These are phyloP conservation scores for Lineus longissimus DNA, from an alignment of 1,140 invertebrate genomes.

Conservation along the genomic window DNA sequence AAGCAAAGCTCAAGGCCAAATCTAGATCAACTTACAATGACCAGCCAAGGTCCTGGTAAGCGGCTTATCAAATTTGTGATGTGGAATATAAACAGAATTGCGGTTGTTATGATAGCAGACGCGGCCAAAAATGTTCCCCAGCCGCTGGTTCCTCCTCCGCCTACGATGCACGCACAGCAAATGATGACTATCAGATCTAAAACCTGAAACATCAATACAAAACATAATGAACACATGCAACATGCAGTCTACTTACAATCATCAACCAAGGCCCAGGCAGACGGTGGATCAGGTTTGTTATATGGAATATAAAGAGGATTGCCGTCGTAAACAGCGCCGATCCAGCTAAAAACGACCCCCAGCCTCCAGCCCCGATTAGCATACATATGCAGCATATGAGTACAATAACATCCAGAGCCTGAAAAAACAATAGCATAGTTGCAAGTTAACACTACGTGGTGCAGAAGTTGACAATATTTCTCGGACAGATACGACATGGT, in stretches of 20 bases:
- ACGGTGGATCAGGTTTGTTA: conserved; percentile 80
- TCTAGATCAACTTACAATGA: conserved; percentile 65
- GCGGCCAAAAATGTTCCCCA: conserved; percentile 82
- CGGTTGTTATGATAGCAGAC: conserved; percentile 78
- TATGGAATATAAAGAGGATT: conserved; percentile 73
- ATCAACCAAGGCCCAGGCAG: conserved; percentile 77
- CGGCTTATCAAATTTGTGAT: conserved; percentile 80
- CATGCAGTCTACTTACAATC: conserved; percentile 62
- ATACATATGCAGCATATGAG: conserved; percentile 65
- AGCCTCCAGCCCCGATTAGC: conserved; percentile 49
- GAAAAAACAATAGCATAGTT: conserved; percentile 44
- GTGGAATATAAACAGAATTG: conserved; percentile 75
- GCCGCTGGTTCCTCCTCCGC: conserved; percentile 25
- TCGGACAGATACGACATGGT: no score
- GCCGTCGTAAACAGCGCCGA: conserved; percentile 80
- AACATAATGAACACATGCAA: conserved; percentile 8
- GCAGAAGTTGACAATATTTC: no score
- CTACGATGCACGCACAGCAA: not conserved
- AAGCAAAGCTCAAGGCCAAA: not conserved
- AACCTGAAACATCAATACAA: not conserved
- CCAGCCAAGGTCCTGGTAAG: conserved; percentile 75
- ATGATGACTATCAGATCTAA: conserved; percentile 2
- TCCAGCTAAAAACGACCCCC: conserved; percentile 79
- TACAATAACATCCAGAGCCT: conserved; percentile 73
- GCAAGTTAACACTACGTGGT: no score